Evolutionary conservation across 2,797 vertebrate species (phyloP).

Genomic region (Synanceia verrucosa): DNA sequence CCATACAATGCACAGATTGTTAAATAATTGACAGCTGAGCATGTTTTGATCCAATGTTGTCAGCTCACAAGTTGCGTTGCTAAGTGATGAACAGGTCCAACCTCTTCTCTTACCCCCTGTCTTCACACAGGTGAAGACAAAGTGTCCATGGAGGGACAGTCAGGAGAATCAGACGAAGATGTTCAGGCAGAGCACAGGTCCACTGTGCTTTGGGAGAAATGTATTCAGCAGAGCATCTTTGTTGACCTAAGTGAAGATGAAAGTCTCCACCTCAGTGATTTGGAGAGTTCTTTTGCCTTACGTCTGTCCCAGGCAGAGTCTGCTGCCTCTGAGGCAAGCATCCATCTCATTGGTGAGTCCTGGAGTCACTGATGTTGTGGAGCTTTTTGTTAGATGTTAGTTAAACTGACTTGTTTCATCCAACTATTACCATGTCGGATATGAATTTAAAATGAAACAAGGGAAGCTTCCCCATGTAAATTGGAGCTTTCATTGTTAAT

Average conservation of each 20-base stretch:
- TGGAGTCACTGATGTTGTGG: neutral
- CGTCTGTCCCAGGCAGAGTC: slow-evolving; percentile 72
- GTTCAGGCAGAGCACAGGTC: slow-evolving; percentile 35
- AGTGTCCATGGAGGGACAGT: slow-evolving; percentile 57
- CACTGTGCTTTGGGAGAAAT: slow-evolving; percentile 79
- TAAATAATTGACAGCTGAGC: slow-evolving; percentile 61
- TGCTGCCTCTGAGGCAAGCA: slow-evolving; percentile 65
- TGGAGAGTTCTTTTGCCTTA: slow-evolving; percentile 75
- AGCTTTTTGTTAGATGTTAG: neutral
- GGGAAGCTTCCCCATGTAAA: neutral
- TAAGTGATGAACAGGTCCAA: slow-evolving; percentile 63
- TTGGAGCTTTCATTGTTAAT: neutral
- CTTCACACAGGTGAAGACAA: slow-evolving; percentile 32
- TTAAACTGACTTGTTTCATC: neutral
- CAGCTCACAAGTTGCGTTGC: slow-evolving; percentile 61
- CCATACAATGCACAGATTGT: slow-evolving; percentile 41
- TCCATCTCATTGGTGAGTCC: slow-evolving; percentile 75
- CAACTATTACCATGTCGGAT: too few species aligned
- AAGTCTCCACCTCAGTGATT: slow-evolving; percentile 82
- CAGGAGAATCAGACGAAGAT: slow-evolving; percentile 63
- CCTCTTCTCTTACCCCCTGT: slow-evolving; percentile 6
- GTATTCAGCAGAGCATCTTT: slow-evolving; percentile 80
- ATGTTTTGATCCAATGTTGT: slow-evolving; percentile 68
- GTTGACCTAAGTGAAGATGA: slow-evolving; percentile 83
- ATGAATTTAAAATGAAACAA: neutral